Base-by-base conservation (phyloP, 2,888 invertebrate species). In the Darwinula stevensoni region DNA sequence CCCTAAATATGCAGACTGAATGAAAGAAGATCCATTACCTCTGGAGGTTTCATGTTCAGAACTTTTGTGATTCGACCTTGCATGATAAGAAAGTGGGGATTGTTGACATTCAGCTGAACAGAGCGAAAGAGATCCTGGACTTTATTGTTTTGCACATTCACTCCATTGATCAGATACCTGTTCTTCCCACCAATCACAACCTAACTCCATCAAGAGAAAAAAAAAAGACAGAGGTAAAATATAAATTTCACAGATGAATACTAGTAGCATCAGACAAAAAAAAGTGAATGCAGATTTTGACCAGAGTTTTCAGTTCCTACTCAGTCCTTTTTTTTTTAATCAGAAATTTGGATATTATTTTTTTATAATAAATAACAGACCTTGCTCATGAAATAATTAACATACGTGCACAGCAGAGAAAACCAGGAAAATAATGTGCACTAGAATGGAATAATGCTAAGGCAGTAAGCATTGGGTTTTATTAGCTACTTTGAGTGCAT, bases 11-110 rank as follows among this genome's bases (percentile, higher is more conserved):
- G n/a, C n/a, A n/a, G n/a, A n/a, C n/a, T n/a, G n/a, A n/a, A n/a
- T n/a, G n/a, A n/a, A n/a, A n/a, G 22, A 3, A 3, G 29, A 29
- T 6, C 14, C 15, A 46, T 47, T 51, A 80, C 80, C 62, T 97
- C 94, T 29, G 67, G 64, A 0, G 97, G 88, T 48, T 91, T 97
- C 94, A 97, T 97, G 50, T 86, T 94, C 16, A 97, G 58, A 2
- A 99, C 94, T 58, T 97, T 94, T 2, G 94, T 94, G 40, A 97
- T 88, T 39, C 86, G 65, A 0, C 97, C 97, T 59, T 97, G 97
- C 94, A 97, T 94, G 45, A 99, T 97, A 18, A 97, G 63, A 54
- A 94, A 97, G 51, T 97, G 91, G 0, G 97, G 97, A 56, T 97
- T 97, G 56, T 97, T 97, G 2, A 99, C 84, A 47, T 99, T 99